Conservation (phyloP, 2,113 vertebrate genomes). For the Salvator merianae region DNA sequence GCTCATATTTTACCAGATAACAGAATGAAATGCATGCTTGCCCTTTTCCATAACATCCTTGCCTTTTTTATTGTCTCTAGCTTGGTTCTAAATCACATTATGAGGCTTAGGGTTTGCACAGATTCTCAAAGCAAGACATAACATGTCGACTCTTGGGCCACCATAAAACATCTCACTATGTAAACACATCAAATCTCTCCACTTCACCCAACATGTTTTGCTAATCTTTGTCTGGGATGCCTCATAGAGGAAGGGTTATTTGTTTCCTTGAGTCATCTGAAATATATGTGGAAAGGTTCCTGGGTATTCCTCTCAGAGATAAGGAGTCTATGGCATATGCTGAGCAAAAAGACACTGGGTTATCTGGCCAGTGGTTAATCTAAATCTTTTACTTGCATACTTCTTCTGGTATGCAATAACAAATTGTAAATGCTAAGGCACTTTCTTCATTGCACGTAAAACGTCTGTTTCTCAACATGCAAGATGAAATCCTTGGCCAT, state of each 20-base stretch:
- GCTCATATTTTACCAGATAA: neutral
- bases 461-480: constrained; percentile 28
- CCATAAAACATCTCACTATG: neutral
- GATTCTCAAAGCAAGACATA: neutral
- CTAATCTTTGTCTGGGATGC: constrained; percentile 32
- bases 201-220: neutral
- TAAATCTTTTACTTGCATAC: constrained; percentile 41
- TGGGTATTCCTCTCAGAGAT: constrained; percentile 48
- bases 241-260: constrained; percentile 11
- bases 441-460: constrained; percentile 26
- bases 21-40: neutral
- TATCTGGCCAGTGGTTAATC: constrained; percentile 53
- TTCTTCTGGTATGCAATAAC: constrained; percentile 56
- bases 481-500: neutral
- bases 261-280: constrained; percentile 30
- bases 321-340: constrained; percentile 37
- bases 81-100: neutral
- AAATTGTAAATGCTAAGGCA: constrained; percentile 60
- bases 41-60: neutral
- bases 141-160: neutral
- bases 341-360: constrained; percentile 7
- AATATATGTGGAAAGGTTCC: constrained; percentile 20
- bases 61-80: neutral
- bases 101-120: neutral
- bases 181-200: neutral